phyloP scores from a whole-genome alignment of 2,888 invertebrate genomes.

The Abrostola tripartita region DNA sequence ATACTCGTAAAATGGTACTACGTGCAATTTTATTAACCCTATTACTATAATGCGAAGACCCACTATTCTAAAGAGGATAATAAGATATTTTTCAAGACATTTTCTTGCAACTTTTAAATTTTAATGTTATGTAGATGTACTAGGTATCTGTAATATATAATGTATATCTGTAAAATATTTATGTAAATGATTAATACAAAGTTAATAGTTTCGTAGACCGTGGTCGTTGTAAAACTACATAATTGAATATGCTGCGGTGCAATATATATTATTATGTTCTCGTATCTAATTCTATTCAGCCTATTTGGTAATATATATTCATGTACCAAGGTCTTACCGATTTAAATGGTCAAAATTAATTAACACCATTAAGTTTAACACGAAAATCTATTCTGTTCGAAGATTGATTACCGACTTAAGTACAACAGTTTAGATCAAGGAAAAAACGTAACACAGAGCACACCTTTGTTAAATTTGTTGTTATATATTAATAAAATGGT shows the following conservation, averaged over 20 bases:
- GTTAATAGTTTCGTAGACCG: neutral
- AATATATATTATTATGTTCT: neutral
- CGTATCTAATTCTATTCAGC: slow-evolving; percentile 7
- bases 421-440: slow-evolving; percentile 40
- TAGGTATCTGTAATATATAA: too few relatives aligned
- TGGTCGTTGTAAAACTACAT: neutral
- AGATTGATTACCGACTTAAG: slow-evolving; percentile 62
- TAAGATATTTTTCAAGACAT: neutral
- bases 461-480: slow-evolving; percentile 61
- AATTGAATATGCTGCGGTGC: neutral
- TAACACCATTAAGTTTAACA: slow-evolving; percentile 29
- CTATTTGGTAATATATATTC: slow-evolving; percentile 11
- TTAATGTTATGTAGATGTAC: too few relatives aligned
- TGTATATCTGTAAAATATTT: too few relatives aligned
- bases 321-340: slow-evolving; percentile 22
- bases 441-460: slow-evolving; percentile 55
- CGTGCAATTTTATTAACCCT: neutral
- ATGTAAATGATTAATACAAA: too few relatives aligned
- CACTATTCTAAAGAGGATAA: neutral
- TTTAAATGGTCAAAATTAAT: slow-evolving; percentile 47
- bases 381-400: slow-evolving; percentile 42
- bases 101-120: too few relatives aligned
- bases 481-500: slow-evolving; percentile 65
- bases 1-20: neutral
- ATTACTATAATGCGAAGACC: neutral